Conservation (phyloP, 2,888 invertebrate genomes). For the Melanophora roralis region DNA sequence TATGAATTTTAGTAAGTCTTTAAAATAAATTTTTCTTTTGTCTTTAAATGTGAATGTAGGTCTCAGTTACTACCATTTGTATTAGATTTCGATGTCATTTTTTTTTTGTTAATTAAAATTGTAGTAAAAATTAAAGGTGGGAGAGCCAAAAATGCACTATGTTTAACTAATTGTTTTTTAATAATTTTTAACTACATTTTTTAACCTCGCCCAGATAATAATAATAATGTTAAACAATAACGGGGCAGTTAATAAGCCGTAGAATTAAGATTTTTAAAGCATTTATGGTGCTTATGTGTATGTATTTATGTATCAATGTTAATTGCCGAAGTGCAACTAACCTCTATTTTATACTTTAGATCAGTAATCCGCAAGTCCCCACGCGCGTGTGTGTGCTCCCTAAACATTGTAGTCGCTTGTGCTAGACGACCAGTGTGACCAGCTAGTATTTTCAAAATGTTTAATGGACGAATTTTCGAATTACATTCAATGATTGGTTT, state of each 20-base stretch:
- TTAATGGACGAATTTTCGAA: too few species aligned
- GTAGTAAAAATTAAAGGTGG: background rate
- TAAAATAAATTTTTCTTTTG: conserved; percentile 13
- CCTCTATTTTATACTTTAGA: too few species aligned
- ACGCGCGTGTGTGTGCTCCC: too few species aligned
- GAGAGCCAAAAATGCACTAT: background rate
- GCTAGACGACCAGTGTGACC: too few species aligned
- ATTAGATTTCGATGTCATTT: background rate
- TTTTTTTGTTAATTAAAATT: conserved; percentile 12
- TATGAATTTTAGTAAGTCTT: conserved; percentile 38
- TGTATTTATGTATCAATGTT: too few species aligned
- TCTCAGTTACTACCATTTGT: conserved; percentile 22
- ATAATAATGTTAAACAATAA: background rate
- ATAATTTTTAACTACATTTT: background rate
- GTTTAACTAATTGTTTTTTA: background rate
- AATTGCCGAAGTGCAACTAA: too few species aligned
- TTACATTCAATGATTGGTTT: too few species aligned
- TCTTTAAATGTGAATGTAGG: background rate
- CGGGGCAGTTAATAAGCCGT: conserved; percentile 45
- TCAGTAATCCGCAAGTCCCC: too few species aligned
- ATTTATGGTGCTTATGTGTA: conserved; percentile 40
- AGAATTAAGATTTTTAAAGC: conserved; percentile 37
- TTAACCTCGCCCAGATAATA: conserved; percentile 37
- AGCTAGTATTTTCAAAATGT: too few species aligned
- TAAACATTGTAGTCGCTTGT: too few species aligned